Evolutionary conservation across 2,888 invertebrate species (phyloP).

Genomic region (Epinotia nisella): DNA sequence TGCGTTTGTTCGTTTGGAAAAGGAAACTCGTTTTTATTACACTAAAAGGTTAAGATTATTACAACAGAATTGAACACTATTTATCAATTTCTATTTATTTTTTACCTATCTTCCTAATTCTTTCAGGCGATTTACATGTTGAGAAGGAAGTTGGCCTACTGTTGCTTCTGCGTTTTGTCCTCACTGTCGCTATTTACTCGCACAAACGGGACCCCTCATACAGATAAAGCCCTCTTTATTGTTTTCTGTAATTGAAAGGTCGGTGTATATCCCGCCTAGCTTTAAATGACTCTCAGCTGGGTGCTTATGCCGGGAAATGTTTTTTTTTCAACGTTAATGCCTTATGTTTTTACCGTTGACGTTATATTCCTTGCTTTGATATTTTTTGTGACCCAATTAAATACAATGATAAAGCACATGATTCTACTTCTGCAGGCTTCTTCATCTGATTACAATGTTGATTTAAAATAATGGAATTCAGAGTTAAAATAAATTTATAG

Average conservation of each 20-base stretch:
- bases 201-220: conserved; percentile 54
- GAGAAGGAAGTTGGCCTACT: not conserved
- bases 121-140: not conserved
- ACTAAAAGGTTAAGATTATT: too few species aligned
- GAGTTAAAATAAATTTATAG: too few species aligned
- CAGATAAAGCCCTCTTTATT: conserved; percentile 77
- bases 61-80: too few species aligned
- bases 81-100: not conserved
- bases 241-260: conserved; percentile 81
- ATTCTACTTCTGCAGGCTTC: too few species aligned
- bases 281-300: conserved; percentile 74
- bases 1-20: too few species aligned
- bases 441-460: not conserved
- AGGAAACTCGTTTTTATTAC: too few species aligned
- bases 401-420: not conserved
- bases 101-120: not conserved
- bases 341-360: conserved; percentile 56
- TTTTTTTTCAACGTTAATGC: conserved; percentile 62
- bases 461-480: not conserved
- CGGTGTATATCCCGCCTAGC: conserved; percentile 67
- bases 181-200: conserved; percentile 52
- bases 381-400: conserved; percentile 14
- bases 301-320: conserved; percentile 62
- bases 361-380: conserved; percentile 44
- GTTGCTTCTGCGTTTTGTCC: not conserved